phyloP scores from a whole-genome alignment of 2,888 invertebrate species.

The Tolmerus cingulatus region DNA sequence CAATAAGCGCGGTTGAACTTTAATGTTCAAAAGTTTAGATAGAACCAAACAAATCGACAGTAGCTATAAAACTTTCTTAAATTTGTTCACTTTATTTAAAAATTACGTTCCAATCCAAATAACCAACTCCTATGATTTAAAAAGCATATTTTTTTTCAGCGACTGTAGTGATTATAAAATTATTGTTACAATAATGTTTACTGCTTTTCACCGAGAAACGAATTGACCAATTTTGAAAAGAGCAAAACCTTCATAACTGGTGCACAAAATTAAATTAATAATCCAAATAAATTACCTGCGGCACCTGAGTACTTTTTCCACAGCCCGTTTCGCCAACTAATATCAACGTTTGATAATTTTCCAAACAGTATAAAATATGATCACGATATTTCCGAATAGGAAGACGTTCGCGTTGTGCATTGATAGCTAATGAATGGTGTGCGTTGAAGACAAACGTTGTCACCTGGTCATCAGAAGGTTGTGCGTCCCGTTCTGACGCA shows the following conservation, averaged over 20 bases:
- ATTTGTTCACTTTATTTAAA: no score
- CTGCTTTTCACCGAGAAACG: background rate
- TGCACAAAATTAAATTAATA: background rate
- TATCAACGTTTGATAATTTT: constrained; percentile 88
- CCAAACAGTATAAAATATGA: constrained; percentile 88
- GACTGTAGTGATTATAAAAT: no score
- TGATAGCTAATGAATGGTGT: constrained; percentile 81
- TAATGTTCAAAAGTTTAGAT: no score
- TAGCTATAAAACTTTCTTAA: no score
- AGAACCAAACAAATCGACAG: no score
- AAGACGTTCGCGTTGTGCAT: constrained; percentile 82
- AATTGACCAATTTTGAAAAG: background rate
- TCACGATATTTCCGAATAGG: constrained; percentile 87
- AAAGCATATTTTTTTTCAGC: no score
- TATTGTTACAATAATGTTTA: background rate
- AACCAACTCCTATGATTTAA: no score
- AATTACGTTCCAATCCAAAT: no score
- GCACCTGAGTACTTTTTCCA: constrained; percentile 95
- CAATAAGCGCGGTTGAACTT: no score
- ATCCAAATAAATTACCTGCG: constrained; percentile 72
- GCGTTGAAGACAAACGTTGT: constrained; percentile 85
- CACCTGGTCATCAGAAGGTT: constrained; percentile 54
- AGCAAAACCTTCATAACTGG: background rate
- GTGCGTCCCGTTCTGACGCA: constrained; percentile 55
- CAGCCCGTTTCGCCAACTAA: constrained; percentile 94